phyloP scores from a whole-genome alignment of 2,797 vertebrate genomes.

The Tragopan temminckii region DNA sequence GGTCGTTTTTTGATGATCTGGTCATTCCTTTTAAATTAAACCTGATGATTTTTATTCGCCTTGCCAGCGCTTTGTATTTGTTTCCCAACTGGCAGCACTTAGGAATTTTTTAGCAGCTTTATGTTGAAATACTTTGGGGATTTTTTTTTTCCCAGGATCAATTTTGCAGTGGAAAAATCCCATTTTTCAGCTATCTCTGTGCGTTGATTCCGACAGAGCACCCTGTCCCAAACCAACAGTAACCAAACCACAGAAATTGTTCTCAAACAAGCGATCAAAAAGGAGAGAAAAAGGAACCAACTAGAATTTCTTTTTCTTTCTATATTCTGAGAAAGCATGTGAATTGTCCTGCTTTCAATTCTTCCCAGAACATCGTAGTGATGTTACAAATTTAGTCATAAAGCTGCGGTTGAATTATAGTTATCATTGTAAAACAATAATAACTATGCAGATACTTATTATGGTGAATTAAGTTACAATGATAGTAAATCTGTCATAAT shows the following conservation, averaged over 20 bases:
- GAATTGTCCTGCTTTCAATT: conserved; percentile 41
- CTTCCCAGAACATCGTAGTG: conserved; percentile 54
- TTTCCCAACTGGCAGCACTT: conserved; percentile 27
- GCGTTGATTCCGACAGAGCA: conserved; percentile 37
- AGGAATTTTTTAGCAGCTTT: conserved; percentile 3
- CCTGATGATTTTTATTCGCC: conserved; percentile 36
- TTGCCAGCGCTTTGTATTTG: conserved; percentile 30
- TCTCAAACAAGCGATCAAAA: conserved; percentile 48
- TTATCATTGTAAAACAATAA: conserved; percentile 76
- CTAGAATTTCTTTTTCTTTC: conserved; percentile 10
- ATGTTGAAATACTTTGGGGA: conserved; percentile 32
- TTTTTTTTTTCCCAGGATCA: background rate
- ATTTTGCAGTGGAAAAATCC: conserved; percentile 62
- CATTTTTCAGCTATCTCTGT: conserved; percentile 55
- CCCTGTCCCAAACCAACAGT: conserved; percentile 59
- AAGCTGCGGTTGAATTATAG: conserved; percentile 62
- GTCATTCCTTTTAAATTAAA: conserved; percentile 9
- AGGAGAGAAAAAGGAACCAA: conserved; percentile 28
- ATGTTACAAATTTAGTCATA: conserved; percentile 66
- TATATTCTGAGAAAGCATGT: conserved; percentile 62
- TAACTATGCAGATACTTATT: conserved; percentile 74
- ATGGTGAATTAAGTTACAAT: conserved; percentile 59
- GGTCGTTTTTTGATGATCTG: background rate
- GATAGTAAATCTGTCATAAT: conserved; percentile 69
- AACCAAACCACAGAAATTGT: conserved; percentile 63